Evolutionary conservation across 92 coral and sea anemone species (phyloP).

Genomic region (Phenganax stokvisi): DNA sequence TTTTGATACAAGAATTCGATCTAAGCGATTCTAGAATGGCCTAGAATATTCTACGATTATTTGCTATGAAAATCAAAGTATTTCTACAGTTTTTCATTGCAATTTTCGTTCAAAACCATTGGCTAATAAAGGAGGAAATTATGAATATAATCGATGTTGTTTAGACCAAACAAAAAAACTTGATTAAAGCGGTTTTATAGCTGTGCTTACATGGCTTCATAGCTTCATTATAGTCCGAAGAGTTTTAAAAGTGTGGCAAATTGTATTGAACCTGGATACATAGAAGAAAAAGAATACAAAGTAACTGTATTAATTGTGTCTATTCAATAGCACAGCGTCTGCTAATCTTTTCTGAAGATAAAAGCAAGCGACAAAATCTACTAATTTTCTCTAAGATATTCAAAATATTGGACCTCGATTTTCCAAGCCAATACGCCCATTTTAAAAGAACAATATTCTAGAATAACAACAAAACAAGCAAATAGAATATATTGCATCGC

Average conservation of each 20-base stretch:
- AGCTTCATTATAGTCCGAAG: too few species aligned
- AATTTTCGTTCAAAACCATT: not conserved
- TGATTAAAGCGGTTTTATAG: too few species aligned
- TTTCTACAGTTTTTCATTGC: not conserved
- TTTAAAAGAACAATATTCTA: too few species aligned
- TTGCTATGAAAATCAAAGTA: not conserved
- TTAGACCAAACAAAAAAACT: too few species aligned
- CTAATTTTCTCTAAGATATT: not conserved
- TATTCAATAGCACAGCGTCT: constrained; percentile 1
- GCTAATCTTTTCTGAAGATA: not conserved
- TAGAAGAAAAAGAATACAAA: not conserved
- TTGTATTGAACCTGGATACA: not conserved
- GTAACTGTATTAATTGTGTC: constrained; percentile 2
- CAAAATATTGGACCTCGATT: too few species aligned
- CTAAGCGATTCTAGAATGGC: not conserved
- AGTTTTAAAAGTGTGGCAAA: too few species aligned
- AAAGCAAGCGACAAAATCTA: not conserved
- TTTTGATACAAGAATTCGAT: not conserved
- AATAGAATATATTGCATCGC: constrained; percentile 6
- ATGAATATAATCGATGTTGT: too few species aligned
- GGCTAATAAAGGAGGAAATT: too few species aligned
- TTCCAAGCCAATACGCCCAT: too few species aligned
- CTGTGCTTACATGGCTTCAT: too few species aligned
- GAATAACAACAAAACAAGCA: not conserved
- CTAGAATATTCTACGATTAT: not conserved